Evolutionary conservation across 2,888 invertebrate genomes (phyloP), one percentile per base, ranked within the genome.

Genomic region (Andricus quercusramuli): DNA sequence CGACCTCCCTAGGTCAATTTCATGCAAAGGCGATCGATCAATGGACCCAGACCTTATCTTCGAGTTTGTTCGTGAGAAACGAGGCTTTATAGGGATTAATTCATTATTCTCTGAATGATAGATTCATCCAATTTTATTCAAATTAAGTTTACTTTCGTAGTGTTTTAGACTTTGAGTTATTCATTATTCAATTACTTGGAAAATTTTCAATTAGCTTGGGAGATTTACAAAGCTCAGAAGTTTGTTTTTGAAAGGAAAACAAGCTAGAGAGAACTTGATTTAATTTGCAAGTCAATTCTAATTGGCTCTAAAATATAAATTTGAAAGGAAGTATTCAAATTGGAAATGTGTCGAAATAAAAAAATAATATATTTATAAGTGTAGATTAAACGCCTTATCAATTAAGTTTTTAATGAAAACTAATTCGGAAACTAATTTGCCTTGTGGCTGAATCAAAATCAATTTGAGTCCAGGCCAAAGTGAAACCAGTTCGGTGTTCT

Each of bases 401-500:
- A 56, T 56, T n/a, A n/a, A 3, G 4, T 70, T 70, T 70, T 70
- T 47, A 70, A 47, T 70, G 15, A 13, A 22, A 25, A 29, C 13
- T 29, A 29, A 70, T 70, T 67, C 44, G 9, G 47, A 70, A 70
- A 51, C 68, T 70, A 70, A 47, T 70, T 70, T 70, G 25, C 25
- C 25, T 17, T 41, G 41, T 17, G 68, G 20, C 47, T 47, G 47
- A 17, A 29, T 70, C 47, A 25, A 70, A 70, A 51, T 47, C 47
- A 70, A 51, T 70, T 70, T 47, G 29, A 51, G 47, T 70, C 22
- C 29, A 29, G 47, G 17, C 51, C 22, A 44, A 70, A 70, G 20
- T 51, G 20, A 51, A 70, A 70, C 20, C 68, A 70, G 47, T 51
- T 68, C 22, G 44, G 15, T 17, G 22, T 68, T 70, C 68, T 70